Percentiles rank a stretch among this genome's conserved stretches.
Evolutionary conservation across 2,113 vertebrate species (phyloP).

Genomic region (Dicentrarchus labrax): DNA sequence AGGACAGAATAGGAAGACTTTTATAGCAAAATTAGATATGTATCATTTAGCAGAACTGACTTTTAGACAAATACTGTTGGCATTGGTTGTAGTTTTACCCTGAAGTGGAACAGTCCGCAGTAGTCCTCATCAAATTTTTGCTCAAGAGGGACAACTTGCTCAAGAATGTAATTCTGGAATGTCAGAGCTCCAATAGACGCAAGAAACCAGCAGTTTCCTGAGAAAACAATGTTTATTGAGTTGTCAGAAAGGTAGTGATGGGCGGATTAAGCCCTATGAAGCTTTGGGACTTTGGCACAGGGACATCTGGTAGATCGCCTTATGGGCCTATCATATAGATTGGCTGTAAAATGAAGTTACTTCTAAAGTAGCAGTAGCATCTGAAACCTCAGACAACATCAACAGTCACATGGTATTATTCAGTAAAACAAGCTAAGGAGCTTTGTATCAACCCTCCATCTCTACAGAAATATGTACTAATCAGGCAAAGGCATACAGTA

Average conservation of each 20-base stretch:
- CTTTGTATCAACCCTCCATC: too few species aligned
- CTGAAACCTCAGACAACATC: too few species aligned
- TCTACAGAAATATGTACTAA: not conserved
- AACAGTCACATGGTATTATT: too few species aligned
- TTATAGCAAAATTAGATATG: not conserved
- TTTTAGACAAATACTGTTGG: not conserved
- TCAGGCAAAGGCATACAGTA: too few species aligned
- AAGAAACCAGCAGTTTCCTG: conserved; percentile 86
- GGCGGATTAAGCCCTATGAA: too few species aligned
- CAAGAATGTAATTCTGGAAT: conserved; percentile 63
- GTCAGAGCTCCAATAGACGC: conserved; percentile 83
- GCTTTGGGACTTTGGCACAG: too few species aligned
- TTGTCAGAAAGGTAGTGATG: not conserved
- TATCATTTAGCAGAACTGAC: not conserved
- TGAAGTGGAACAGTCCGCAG: conserved; percentile 85
- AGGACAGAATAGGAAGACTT: not conserved
- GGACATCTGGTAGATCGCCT: too few species aligned
- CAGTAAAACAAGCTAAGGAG: too few species aligned
- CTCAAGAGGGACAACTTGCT: conserved; percentile 67
- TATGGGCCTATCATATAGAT: too few species aligned
- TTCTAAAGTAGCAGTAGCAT: too few species aligned
- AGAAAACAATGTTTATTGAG: not conserved
- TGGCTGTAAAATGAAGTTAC: too few species aligned
- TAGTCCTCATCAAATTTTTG: conserved; percentile 77
- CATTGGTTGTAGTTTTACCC: conserved; percentile 55